Percentiles rank a stretch among this genome's conserved stretches.
These are phyloP conservation scores for Leptinotarsa juncta DNA, from an alignment of 2,888 invertebrate species.

Conservation along the genomic window DNA sequence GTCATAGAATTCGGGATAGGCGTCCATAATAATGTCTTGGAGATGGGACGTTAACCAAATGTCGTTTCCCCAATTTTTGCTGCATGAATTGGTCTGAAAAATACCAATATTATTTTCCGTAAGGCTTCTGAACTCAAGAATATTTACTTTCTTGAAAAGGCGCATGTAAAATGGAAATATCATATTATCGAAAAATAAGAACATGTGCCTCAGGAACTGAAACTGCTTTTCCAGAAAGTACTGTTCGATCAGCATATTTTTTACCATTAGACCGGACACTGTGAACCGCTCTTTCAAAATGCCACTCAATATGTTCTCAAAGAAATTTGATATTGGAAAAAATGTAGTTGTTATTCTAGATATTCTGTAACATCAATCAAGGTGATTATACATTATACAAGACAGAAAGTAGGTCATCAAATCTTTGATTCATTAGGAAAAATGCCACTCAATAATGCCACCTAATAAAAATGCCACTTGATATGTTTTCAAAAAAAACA, in stretches of 20 bases:
- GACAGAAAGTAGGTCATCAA: too few species aligned
- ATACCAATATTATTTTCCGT: background rate
- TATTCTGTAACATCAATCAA: constrained; percentile 54
- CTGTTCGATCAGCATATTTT: constrained; percentile 58
- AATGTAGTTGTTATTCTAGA: constrained; percentile 54
- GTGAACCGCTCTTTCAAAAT: constrained; percentile 59
- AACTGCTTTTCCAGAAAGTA: constrained; percentile 60
- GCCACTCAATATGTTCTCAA: constrained; percentile 55
- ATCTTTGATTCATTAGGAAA: too few species aligned
- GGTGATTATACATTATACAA: background rate
- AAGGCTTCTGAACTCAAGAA: background rate
- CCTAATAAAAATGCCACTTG: too few species aligned
- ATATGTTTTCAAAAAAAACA: too few species aligned
- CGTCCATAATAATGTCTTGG: constrained; percentile 62
- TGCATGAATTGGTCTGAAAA: constrained; percentile 17
- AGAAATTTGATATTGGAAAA: constrained; percentile 57
- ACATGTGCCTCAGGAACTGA: constrained; percentile 59
- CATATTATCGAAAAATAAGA: constrained; percentile 60
- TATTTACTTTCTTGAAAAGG: constrained; percentile 58
- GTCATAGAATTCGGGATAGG: constrained; percentile 60
- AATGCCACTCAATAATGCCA: too few species aligned
- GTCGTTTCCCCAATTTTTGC: constrained; percentile 57
- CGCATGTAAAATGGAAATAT: constrained; percentile 61
- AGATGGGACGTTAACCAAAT: constrained; percentile 61
- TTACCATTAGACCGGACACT: constrained; percentile 60